Evolutionary conservation across 2,113 vertebrate species (phyloP).

Genomic region (Beaufortia kweichowensis): DNA sequence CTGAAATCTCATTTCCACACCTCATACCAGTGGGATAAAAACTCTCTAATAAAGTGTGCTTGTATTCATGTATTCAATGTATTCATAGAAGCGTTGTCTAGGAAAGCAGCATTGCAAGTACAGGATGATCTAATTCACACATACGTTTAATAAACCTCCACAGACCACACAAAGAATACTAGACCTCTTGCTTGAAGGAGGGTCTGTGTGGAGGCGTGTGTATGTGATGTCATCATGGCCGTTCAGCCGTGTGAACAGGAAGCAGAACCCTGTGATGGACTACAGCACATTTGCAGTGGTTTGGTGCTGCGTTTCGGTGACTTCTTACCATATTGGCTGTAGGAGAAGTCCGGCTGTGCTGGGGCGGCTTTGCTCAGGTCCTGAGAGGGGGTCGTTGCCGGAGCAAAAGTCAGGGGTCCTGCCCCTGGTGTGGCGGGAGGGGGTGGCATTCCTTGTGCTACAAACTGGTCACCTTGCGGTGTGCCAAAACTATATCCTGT

Average conservation of each 20-base stretch:
- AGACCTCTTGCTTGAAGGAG: slow-evolving; percentile 2
- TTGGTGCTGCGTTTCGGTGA: slow-evolving; percentile 40
- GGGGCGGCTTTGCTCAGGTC: slow-evolving; percentile 96
- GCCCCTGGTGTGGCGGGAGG: slow-evolving; percentile 92
- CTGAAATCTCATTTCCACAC: background rate
- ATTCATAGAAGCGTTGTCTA: slow-evolving; percentile 4
- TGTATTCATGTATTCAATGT: too few species aligned
- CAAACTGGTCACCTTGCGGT: slow-evolving; percentile 94
- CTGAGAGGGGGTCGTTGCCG: slow-evolving; percentile 93
- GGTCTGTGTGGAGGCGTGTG: slow-evolving; percentile 63
- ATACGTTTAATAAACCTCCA: slow-evolving; percentile 60
- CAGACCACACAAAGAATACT: slow-evolving; percentile 7
- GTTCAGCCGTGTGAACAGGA: slow-evolving; percentile 66
- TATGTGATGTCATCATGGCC: slow-evolving; percentile 65
- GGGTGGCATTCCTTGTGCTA: slow-evolving; percentile 88
- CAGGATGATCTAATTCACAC: slow-evolving; percentile 82
- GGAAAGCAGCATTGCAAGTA: slow-evolving; percentile 66
- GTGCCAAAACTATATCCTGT: slow-evolving; percentile 94
- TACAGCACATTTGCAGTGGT: slow-evolving; percentile 42
- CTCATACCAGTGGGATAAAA: background rate
- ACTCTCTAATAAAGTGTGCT: background rate
- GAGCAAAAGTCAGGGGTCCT: slow-evolving; percentile 89
- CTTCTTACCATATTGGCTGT: slow-evolving; percentile 90
- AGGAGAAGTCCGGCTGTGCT: slow-evolving; percentile 94
- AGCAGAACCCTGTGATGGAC: slow-evolving; percentile 55